phyloP scores from a whole-genome alignment of 2,113 vertebrate species.

The Cervus canadensis region DNA sequence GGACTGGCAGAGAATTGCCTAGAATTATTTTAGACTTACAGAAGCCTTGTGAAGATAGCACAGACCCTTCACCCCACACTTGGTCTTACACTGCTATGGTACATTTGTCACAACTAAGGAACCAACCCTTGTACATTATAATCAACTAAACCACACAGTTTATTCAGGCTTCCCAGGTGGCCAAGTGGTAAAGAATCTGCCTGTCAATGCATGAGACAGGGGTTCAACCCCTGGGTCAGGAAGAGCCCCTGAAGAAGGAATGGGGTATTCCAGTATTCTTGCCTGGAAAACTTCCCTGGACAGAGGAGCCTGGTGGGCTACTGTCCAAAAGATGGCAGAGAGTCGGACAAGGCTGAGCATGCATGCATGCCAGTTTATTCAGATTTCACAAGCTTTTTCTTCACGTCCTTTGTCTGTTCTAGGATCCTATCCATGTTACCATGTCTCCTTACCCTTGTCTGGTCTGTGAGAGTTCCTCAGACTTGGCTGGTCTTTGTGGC shows the following conservation, averaged over 20 bases:
- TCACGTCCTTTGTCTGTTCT: not conserved
- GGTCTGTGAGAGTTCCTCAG: too few species aligned
- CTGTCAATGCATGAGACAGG: not conserved
- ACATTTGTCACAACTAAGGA: not conserved
- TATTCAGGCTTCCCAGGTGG: not conserved
- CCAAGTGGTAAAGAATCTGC: not conserved
- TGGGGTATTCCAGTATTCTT: not conserved
- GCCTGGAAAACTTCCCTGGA: not conserved
- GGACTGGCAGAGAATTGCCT: not conserved
- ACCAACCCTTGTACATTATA: accelerated
- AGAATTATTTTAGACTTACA: not conserved
- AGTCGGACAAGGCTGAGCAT: not conserved
- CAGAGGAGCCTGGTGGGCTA: not conserved
- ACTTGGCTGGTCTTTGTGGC: not conserved
- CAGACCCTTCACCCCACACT: not conserved
- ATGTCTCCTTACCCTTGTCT: not conserved
- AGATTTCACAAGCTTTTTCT: not conserved
- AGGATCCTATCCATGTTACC: not conserved
- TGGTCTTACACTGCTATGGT: not conserved
- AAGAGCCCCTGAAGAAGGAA: not conserved
- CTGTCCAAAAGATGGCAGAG: not conserved
- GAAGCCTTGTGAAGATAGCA: not conserved
- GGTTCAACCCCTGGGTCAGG: not conserved
- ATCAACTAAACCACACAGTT: not conserved
- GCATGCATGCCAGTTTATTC: not conserved